Evolutionary conservation across 2,888 invertebrate species (phyloP).

Genomic region (Tenthredo mesomela): DNA sequence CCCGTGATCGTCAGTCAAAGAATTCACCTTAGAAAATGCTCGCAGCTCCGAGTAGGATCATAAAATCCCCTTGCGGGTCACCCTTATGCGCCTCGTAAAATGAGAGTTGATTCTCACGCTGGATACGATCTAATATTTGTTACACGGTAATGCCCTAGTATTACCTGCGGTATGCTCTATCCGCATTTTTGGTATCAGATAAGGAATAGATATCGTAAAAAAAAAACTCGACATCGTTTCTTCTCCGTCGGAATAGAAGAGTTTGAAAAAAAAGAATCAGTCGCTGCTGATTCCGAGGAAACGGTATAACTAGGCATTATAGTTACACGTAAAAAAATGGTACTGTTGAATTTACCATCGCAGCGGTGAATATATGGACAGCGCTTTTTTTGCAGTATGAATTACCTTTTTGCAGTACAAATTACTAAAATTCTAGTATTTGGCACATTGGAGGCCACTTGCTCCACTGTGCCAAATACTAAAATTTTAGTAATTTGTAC

Average conservation of each 20-base stretch:
- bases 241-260: neutral
- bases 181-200: constrained; percentile 17
- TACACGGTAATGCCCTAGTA: constrained; percentile 58
- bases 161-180: constrained; percentile 60
- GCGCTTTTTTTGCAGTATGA: too few species aligned
- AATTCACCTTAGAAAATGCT: constrained; percentile 58
- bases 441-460: too few species aligned
- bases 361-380: too few species aligned
- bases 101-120: constrained; percentile 55
- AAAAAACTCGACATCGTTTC: too few species aligned
- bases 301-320: neutral
- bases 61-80: constrained; percentile 64
- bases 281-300: neutral
- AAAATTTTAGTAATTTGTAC: too few species aligned
- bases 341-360: too few species aligned
- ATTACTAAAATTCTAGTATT: too few species aligned
- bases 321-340: too few species aligned
- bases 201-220: too few species aligned
- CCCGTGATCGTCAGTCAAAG: constrained; percentile 15
- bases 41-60: constrained; percentile 60
- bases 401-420: too few species aligned
- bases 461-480: too few species aligned
- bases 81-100: constrained; percentile 68
- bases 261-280: neutral
- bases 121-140: constrained; percentile 66